Evolutionary conservation across 1,140 invertebrate genomes (phyloP), one percentile per base, ranked within the genome.

Genomic region (Aphelenchoides besseyi): DNA sequence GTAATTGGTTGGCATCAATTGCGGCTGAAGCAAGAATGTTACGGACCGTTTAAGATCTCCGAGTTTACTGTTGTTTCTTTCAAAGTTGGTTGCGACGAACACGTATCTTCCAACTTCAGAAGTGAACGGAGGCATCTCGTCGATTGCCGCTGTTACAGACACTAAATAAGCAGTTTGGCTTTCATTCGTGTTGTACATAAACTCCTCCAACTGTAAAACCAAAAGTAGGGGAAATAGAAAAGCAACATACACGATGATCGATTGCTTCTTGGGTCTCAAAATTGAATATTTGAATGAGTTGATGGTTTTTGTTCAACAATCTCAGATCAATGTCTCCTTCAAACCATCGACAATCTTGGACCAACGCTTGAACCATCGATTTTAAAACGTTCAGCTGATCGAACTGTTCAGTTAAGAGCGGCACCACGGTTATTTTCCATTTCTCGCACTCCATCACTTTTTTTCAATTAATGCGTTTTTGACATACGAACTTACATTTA

Each of bases 371-470:
- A 8, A 59, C 55, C 5, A 59, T 5, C 26, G 26, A 5, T 33
- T 18, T 5, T 12, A 59, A 28, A 33, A 59, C 55, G 18, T 59
- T 59, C 5, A 33, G 5, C 18, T 59, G 55, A 59, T 59, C 55
- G 55, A 59, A 59, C 5, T 18, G 5, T 33, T 59, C 55, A 8
- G 55, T 59, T 16, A 59, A 23, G 5, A 59, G 18, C 18, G 55
- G 55, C 5, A 59, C 26, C 5, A 59, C 55, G 18, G 55, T 29
- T 5, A 59, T 77, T 73, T 30, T 9, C 37, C 3, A 28, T 37
- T 76, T 72, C 52, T 73, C 18, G 52, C 16, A 66, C n/a, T 69
- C 23, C 26, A 28, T 35, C 68, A 48, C 5, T 64, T n/a, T n/a
- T n/a, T n/a, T n/a, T n/a, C n/a, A n/a, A n/a, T n/a, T n/a, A n/a